Evolutionary conservation across 2,888 invertebrate genomes (phyloP).

Genomic region (Unio pictorum): DNA sequence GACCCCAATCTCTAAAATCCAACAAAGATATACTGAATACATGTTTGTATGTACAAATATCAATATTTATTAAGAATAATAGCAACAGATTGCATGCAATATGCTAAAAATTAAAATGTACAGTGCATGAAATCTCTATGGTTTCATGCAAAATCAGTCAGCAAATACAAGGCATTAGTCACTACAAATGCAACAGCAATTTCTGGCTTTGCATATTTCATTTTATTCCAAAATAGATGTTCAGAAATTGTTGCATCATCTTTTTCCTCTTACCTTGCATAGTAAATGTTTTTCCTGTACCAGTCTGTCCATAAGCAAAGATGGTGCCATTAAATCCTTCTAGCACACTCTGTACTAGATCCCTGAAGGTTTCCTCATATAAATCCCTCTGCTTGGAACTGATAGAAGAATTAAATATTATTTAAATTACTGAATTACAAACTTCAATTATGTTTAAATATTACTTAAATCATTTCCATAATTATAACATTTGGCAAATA

Average conservation of each 20-base stretch:
- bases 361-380: conserved; percentile 96
- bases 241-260: background rate
- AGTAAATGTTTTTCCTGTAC: conserved; percentile 87
- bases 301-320: conserved; percentile 99
- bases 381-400: conserved; percentile 91
- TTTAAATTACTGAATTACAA: background rate
- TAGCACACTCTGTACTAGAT: conserved; percentile 93
- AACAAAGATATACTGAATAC: no score
- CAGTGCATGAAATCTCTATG: no score
- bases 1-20: no score
- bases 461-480: background rate
- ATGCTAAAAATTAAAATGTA: no score
- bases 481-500: background rate
- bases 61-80: no score
- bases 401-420: conserved; percentile 27
- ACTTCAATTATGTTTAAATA: background rate
- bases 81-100: no score
- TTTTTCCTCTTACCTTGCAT: conserved; percentile 76
- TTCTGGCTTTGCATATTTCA: background rate
- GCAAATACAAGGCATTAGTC: background rate
- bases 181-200: background rate
- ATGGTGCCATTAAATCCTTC: conserved; percentile 99
- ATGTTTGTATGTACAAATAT: no score
- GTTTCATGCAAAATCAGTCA: no score
- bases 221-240: background rate